Evolutionary conservation across 2,888 invertebrate genomes (phyloP), one percentile per base, ranked within the genome.

Genomic region (Loripinus fragilis): DNA sequence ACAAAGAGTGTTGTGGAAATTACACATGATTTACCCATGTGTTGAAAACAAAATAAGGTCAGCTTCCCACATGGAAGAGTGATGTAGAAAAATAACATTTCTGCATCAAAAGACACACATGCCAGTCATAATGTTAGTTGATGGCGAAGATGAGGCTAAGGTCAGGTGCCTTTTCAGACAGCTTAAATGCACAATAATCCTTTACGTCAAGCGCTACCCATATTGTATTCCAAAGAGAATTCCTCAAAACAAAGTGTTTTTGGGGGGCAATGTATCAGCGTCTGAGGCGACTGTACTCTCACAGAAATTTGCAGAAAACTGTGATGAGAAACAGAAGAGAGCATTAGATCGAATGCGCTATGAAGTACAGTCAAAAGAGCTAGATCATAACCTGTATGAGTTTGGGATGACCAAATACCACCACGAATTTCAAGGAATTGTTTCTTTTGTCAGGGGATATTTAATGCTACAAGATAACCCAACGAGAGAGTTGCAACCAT

Each of bases 1-100:
- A 23, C 87, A 87, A 67, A 67, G 81, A 48, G 73, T 84, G n/a
- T 48, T 85, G 20, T 87, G 85, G 84, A 78, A 84, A n/a, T 65
- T 85, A 17, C 79, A 72, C 1, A 35, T 52, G 20, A 65, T n/a
- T 38, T 33, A 74, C 12, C 85, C 87, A 48, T 85, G 84, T 28
- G 83, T 71, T 3, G 81, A 87, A 35, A 35, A 84, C 0, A 85
- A 78, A 41, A 67, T 69, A 23, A 48, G 76, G 1, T 64, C 78
- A 12, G 76, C 17, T 23, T 79, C 15, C 15, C 48, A 66, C 17
- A 28, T 80, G 7, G 74, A 80, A 30, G 81, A 83, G 0, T n/a
- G 86, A 2, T 8, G 25, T 28, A 52, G 52, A 52, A 23, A 28
- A 7, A 28, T 52, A 12, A 8, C 25, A 10, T 83, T 81, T 65